Evolutionary conservation across 2,888 invertebrate species (phyloP), one percentile per base, ranked within the genome.

Genomic region (Diaprepes abbreviatus): DNA sequence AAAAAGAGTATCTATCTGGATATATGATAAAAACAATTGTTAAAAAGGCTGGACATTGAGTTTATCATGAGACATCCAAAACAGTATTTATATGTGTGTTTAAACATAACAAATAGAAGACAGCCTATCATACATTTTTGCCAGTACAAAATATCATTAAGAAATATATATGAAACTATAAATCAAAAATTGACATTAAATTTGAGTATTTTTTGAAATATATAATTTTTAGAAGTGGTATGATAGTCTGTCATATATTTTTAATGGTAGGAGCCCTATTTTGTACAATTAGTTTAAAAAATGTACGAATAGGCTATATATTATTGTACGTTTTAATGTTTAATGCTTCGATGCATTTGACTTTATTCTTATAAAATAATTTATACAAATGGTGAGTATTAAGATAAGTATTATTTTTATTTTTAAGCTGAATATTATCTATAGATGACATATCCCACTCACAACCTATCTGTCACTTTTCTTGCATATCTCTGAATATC

Each of bases 31-130:
- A 65, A 66, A 65, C 70, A 70, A 64, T 65, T 69, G 60, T 62
- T 67, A 35, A 62, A 24, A 69, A 55, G 70, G 70, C 70, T 70
- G 70, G 70, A 70, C 60, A 62, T 70, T 70, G 70, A 17, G 59
- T 70, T 70, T 70, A 70, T 70, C 70, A 70, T 59, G 31, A 12
- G 33, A 28, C 48, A 50, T 16, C 28, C 28, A 45, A 16, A 40
- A 24, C 12, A 28, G 19, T 28, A 33, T 54, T 33, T 50, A 58
- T 66, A 38, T 40, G 16, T 33, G 50, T 66, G 52, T 52, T 43
- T 38, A 52, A 24, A 35, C 35, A 66, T 12, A n/a, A n/a, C n/a
- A n/a, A n/a, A n/a, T n/a, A 54, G 12, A 28, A 40, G 5, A 24
- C 21, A 62, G 67, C 67, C 67, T 57, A 62, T 45, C 67, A 60